phyloP scores from a whole-genome alignment of 2,888 invertebrate genomes.

The Dryobota labecula region DNA sequence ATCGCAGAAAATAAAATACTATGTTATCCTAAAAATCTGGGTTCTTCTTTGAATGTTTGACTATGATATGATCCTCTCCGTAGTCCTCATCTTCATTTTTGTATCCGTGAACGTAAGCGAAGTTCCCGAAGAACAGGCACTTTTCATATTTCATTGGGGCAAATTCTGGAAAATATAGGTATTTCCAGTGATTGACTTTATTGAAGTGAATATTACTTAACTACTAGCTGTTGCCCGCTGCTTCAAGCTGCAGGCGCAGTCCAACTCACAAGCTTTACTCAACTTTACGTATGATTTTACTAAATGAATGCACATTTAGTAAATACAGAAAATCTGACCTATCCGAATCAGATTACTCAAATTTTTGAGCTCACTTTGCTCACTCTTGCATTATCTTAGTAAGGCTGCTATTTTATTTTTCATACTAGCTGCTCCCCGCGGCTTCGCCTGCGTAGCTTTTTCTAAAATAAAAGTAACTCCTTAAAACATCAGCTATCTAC shows the following conservation, averaged over 20 bases:
- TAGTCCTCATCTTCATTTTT: constrained; percentile 84
- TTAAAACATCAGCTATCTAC: too few species aligned
- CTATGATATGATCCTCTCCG: constrained; percentile 76
- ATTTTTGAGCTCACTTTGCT: neutral
- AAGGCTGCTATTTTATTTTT: too few species aligned
- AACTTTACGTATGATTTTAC: too few species aligned
- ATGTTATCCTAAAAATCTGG: constrained; percentile 74
- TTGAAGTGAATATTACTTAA: neutral
- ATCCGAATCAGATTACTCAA: neutral
- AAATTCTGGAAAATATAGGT: constrained; percentile 73
- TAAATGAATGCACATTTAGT: too few species aligned
- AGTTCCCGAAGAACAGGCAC: constrained; percentile 85
- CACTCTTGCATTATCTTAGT: neutral
- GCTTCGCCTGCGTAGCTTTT: too few species aligned
- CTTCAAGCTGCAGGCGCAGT: neutral
- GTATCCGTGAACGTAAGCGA: constrained; percentile 85
- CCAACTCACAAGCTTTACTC: neutral
- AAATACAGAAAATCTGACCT: neutral
- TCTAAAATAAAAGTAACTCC: too few species aligned
- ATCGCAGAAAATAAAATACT: constrained; percentile 32
- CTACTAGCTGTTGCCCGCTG: neutral
- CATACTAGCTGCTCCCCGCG: too few species aligned
- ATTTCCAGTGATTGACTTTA: neutral
- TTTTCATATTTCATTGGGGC: constrained; percentile 78
- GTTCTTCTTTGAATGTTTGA: constrained; percentile 78